Evolutionary conservation across 2,797 vertebrate genomes (phyloP).

Genomic region (Urophycis tenuis): DNA sequence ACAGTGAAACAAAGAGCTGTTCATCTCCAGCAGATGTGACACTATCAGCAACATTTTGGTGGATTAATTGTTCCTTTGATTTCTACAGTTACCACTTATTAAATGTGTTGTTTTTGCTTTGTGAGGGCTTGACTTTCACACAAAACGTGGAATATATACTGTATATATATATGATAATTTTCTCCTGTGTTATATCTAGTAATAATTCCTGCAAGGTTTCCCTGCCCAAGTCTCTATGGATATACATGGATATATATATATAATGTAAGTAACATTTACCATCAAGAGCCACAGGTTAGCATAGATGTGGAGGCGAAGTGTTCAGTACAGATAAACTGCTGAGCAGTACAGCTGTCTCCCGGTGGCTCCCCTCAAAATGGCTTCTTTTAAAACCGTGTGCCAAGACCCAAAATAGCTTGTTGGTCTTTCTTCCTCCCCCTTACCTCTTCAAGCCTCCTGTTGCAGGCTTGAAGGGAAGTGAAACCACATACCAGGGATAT

Average conservation of each 20-base stretch:
- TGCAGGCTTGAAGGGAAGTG: background rate
- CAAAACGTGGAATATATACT: background rate
- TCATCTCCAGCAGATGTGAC: background rate
- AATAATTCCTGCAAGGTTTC: too few species aligned
- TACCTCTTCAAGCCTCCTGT: background rate
- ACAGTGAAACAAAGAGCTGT: background rate
- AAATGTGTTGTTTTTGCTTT: background rate
- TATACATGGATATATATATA: slow-evolving; percentile 38
- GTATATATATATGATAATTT: too few species aligned
- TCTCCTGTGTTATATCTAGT: too few species aligned
- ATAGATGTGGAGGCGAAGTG: slow-evolving; percentile 58
- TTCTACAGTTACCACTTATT: background rate
- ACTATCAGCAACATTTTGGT: background rate
- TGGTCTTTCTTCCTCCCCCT: background rate
- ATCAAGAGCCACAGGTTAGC: slow-evolving; percentile 50
- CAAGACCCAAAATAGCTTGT: slow-evolving; percentile 32
- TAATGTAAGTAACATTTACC: slow-evolving; percentile 54
- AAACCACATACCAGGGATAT: background rate
- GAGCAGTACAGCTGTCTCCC: slow-evolving; percentile 44
- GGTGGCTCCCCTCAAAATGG: slow-evolving; percentile 37
- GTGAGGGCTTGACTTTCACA: background rate
- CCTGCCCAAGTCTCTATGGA: too few species aligned
- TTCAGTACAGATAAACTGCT: slow-evolving; percentile 43
- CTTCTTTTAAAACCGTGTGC: slow-evolving; percentile 34
- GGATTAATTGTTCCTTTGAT: background rate